Base-by-base conservation (phyloP, 2,797 vertebrate species). In the Trachurus trachurus region DNA sequence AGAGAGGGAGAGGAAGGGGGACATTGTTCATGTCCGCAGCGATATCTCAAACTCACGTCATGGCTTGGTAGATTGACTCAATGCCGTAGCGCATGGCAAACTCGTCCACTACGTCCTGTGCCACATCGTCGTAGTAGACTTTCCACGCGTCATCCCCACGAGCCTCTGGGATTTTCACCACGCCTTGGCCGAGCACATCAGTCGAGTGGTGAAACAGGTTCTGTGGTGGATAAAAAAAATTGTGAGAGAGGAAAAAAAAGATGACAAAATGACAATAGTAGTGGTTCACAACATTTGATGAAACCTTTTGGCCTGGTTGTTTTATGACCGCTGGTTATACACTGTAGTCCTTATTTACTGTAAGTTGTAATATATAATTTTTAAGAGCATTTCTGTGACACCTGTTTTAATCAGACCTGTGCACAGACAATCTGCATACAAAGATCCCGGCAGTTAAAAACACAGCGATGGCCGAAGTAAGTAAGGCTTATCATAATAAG, bases 41-140 rank as follows among this genome's bases (percentile, higher is more conserved):
- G 40, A 17, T 21, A 64, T 52, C n/a, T 49, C 45, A 26, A 37
- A 94, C 98, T 96, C 94, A 99, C 98, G 98, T 99, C 98, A 99
- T 99, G 83, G 98, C 98, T 89, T 99, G 98, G 90, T 99, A 99
- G 91, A 99, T 99, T 2, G 97, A 98, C 74, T 99, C 98, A 10
- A 99, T 97, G 80, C 98, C 98, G 0, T 99, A 99, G 76, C 98
- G 98, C 97, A 99, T 99, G 31, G 98, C 97, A 85, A 99, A 99
- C 90, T 99, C 98, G 72, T 99, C 98, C 83, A 99, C 98, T 0
- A 99, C 96, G 88, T 99, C 98, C 88, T 99, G 97, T 9, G 96
- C 95, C 56, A 98, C 98, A 66, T 99, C 98, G 40, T 99, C 98
- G 70, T 96, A 99, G 94, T 99, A 99, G 80, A 99, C 96, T 84